Evolutionary conservation across 2,888 invertebrate genomes (phyloP), one percentile per base, ranked within the genome.

Genomic region (Agrotis exclamationis): DNA sequence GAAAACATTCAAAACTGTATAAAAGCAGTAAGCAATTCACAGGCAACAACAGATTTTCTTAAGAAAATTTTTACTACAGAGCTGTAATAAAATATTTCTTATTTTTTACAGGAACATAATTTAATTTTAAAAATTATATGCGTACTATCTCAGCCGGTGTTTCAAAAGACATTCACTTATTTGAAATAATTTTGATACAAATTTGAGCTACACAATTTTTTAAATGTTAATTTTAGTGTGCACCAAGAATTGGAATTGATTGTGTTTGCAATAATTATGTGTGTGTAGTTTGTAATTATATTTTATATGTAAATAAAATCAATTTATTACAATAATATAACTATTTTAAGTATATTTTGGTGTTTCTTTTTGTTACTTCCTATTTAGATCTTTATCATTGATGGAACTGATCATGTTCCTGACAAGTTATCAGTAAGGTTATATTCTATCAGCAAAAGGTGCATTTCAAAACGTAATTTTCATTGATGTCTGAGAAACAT

Each of bases 261-360:
- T 79, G 65, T 64, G 58, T 85, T 84, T 82, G 86, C 84, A 85
- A 85, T 86, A 84, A 85, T 77, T 74, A 75, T 74, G 69, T 71
- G 79, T 79, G 76, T 82, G 74, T 85, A 83, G 75, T 79, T 76
- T 84, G 74, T 86, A 86, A 85, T 84, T 80, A 78, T 87, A 84
- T 86, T 84, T 82, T 87, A 87, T 82, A 71, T 95, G 95, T 95
- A 95, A 74, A 95, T 95, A 95, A 93, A 94, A 95, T 95, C 95
- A 94, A 94, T 91, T 94, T 93, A 92, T 91, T 88, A 81, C 81
- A 76, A 74, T 86, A 94, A 93, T 93, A 94, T 92, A 94, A 79
- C 78, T 80, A 90, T 89, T 88, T 84, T 90, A 89, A 90, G 85
- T 76, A 85, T 45, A 60, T 63, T 63, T 67, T 20, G 54, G 83